A percentile compares a stretch with the other conserved stretches of the same genome.
Evolutionary conservation across 2,797 vertebrate genomes (phyloP).

Genomic region (Oreonectes daqikongensis): DNA sequence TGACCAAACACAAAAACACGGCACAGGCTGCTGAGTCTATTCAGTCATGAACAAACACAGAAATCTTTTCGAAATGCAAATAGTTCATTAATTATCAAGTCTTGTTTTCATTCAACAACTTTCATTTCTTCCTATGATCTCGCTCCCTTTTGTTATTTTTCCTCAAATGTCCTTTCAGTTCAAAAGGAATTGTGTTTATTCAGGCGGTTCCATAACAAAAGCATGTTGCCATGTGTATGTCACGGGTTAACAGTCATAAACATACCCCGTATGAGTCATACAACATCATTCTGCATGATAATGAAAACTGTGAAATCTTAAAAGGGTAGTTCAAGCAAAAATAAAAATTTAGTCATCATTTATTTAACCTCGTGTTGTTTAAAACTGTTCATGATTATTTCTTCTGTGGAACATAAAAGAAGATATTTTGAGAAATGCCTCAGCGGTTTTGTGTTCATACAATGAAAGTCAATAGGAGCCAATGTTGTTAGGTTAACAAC

Average conservation of each 20-base stretch:
- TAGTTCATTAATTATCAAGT: too few relatives aligned
- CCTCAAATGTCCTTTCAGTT: not conserved
- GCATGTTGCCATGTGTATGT: not conserved
- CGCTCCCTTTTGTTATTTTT: not conserved
- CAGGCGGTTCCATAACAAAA: conserved; percentile 14
- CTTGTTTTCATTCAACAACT: not conserved
- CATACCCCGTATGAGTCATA: conserved; percentile 2
- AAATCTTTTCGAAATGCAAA: not conserved
- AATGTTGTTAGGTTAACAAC: too few relatives aligned
- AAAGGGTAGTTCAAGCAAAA: too few relatives aligned
- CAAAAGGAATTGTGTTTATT: conserved; percentile 8
- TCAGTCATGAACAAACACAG: not conserved
- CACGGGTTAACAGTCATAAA: not conserved
- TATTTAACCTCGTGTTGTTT: too few relatives aligned
- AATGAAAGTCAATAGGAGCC: too few relatives aligned
- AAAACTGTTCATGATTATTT: too few relatives aligned
- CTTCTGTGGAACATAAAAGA: too few relatives aligned
- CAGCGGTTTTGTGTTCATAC: too few relatives aligned
- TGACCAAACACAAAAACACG: not conserved
- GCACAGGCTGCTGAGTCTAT: not conserved
- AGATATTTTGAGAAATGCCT: too few relatives aligned
- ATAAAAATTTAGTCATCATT: too few relatives aligned
- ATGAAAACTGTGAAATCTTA: not conserved
- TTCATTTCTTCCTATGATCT: not conserved
- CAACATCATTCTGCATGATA: not conserved